Evolutionary conservation across 2,888 invertebrate species (phyloP), one percentile per base, ranked within the genome.

Genomic region (Drosophila kanekoi): DNA sequence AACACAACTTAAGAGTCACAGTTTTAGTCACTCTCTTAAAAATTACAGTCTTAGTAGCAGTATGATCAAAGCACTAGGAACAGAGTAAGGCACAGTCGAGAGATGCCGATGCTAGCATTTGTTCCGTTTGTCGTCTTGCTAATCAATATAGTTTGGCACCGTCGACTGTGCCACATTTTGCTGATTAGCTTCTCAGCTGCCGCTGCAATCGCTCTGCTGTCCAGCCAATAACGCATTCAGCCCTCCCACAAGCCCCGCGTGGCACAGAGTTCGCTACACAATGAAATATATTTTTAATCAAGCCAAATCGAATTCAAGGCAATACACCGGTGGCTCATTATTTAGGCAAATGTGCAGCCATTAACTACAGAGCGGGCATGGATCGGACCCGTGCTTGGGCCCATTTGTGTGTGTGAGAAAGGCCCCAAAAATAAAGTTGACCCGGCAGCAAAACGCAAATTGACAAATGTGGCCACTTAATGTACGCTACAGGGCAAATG

Each of bases 391-490:
- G 8, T 28, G 28, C 2, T 28, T 28, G 28, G 16, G 38, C 18
- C 41, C 54, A 43, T 51, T 57, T 65, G 67, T 32, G 14, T 28
- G 28, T 28, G 28, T 28, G 28, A 6, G 41, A 16, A 16, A 3
- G 41, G 2, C 41, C 41, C 32, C 48, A 4, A n/a, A 45, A 13
- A 20, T 35, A 63, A 66, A 64, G 84, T 71, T 82, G 82, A 83
- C 75, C 85, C 72, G 43, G 44, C 71, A 66, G 28, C 66, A 72
- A 78, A 68, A 74, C 72, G 70, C 79, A 82, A 87, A 84, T 86
- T 86, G 85, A 86, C 89, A 86, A 86, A 86, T 86, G 89, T 81
- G 73, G 85, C 89, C 85, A 86, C 85, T 86, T 86, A 88, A 88
- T 88, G 85, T 76, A 28, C 28, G 79, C 83, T 53, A 51, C 79